Conservation (phyloP, 2,113 vertebrate species). For the Charadrius vociferus region DNA sequence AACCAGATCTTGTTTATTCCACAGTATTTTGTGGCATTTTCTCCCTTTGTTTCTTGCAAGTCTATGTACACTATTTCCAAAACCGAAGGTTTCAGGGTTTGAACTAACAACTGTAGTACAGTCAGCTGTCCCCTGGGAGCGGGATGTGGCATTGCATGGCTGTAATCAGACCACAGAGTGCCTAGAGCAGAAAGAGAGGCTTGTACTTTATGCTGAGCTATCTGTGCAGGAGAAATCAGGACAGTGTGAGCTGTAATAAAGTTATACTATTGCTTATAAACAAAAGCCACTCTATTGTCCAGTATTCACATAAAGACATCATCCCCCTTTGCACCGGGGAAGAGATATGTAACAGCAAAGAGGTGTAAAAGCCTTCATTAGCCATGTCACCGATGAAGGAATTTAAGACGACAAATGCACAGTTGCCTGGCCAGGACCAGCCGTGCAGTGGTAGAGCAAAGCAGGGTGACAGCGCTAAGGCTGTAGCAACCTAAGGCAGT, state of each 20-base stretch:
- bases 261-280: not conserved
- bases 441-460: not conserved
- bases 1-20: slow-evolving; percentile 22
- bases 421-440: not conserved
- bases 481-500: not conserved
- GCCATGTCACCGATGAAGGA: not conserved
- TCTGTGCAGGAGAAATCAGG: not conserved
- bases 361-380: not conserved
- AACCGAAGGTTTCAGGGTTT: not conserved
- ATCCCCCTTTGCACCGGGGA: not conserved
- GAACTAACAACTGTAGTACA: not conserved
- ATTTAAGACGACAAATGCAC: not conserved
- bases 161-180: not conserved
- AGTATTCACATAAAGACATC: not conserved
- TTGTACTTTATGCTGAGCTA: not conserved
- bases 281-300: not conserved
- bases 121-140: not conserved
- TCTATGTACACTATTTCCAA: not conserved
- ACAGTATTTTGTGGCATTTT: slow-evolving; percentile 1
- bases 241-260: not conserved
- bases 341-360: not conserved
- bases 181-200: not conserved
- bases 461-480: not conserved
- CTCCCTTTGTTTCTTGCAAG: not conserved
- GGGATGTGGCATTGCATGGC: not conserved